Conservation (phyloP, 2,888 invertebrate species). For the Lycocerus yunnanus region DNA sequence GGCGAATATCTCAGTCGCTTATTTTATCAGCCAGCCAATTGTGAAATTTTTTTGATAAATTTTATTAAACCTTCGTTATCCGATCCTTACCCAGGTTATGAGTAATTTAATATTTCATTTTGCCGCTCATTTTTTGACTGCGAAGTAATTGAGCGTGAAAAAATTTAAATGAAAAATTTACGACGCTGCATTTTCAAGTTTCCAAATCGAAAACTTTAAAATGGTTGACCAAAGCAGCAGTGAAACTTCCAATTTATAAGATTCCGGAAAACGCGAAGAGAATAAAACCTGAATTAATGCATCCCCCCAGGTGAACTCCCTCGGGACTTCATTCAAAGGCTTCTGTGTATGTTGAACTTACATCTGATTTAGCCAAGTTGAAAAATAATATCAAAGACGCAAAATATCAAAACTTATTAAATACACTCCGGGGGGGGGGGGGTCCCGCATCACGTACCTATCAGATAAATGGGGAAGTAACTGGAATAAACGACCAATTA, state of each 20-base stretch:
- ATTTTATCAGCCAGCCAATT: background rate
- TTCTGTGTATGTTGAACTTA: background rate
- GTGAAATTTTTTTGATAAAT: background rate
- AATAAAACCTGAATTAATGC: background rate
- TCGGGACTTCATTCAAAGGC: background rate
- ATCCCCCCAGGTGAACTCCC: background rate
- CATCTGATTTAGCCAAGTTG: background rate
- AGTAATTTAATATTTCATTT: background rate
- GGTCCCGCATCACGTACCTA: too few relatives aligned
- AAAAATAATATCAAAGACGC: background rate
- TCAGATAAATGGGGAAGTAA: too few relatives aligned
- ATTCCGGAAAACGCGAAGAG: background rate
- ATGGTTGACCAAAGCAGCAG: background rate
- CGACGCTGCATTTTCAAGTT: background rate
- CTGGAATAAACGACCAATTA: too few relatives aligned
- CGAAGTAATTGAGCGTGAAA: background rate
- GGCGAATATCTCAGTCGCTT: background rate
- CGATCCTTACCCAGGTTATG: background rate
- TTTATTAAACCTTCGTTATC: background rate
- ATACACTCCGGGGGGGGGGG: too few relatives aligned
- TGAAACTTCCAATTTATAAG: background rate
- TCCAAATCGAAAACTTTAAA: background rate
- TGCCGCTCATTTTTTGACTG: background rate
- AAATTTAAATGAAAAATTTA: background rate
- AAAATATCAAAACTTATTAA: too few relatives aligned